phyloP scores from a whole-genome alignment of 2,888 invertebrate species.

The Torymus texanus region DNA sequence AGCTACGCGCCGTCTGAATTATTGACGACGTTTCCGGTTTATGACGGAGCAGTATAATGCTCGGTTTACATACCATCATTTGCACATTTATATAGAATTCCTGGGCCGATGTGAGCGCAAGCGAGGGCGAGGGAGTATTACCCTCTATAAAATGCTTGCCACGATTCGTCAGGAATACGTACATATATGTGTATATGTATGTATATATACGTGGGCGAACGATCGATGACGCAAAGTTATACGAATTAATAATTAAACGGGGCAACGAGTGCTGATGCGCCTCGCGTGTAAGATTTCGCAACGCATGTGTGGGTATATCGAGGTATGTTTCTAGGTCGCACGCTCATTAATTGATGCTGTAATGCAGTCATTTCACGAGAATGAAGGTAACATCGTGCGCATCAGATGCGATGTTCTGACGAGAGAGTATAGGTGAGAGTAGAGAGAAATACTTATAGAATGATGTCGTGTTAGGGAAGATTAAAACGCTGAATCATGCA shows the following conservation, averaged over 20 bases:
- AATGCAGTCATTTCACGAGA: no score
- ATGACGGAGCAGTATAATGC: constrained; percentile 43
- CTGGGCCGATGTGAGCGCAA: not conserved
- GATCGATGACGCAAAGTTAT: constrained; percentile 33
- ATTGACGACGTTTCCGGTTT: constrained; percentile 47
- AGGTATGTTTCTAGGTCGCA: not conserved
- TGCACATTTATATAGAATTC: constrained; percentile 39
- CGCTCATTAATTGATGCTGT: constrained; percentile 6
- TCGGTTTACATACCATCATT: constrained; percentile 44
- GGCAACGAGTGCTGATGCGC: not conserved
- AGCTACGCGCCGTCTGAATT: constrained; percentile 23
- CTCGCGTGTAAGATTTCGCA: no score
- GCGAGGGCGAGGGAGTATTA: no score
- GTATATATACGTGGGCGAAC: not conserved
- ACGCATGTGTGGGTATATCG: not conserved
- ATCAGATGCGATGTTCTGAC: no score
- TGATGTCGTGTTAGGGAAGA: no score
- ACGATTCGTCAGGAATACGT: not conserved
- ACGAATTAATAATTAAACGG: constrained; percentile 32
- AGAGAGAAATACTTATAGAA: no score
- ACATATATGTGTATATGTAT: no score
- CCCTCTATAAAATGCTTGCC: constrained; percentile 30
- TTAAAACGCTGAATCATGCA: no score
- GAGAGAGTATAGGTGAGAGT: no score
- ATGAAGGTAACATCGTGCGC: no score